Percentiles rank a stretch among this genome's conserved stretches.
Conservation (phyloP, 2,888 invertebrate genomes). For the Tenthredo distinguenda region DNA sequence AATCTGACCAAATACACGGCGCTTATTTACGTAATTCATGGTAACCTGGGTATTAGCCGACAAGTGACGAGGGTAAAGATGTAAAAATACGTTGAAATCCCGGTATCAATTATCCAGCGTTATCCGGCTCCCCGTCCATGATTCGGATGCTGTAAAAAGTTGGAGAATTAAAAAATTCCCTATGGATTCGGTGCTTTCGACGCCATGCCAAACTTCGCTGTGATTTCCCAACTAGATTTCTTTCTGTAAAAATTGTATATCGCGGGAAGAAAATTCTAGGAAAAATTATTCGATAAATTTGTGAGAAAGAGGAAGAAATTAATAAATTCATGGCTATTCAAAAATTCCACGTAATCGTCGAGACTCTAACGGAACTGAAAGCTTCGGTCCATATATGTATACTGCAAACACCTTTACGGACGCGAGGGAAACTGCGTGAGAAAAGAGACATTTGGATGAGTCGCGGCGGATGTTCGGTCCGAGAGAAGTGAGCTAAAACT, state of each 20-base stretch:
- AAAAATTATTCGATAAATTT: background rate
- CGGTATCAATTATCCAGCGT: background rate
- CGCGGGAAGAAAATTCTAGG: background rate
- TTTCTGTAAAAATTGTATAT: background rate
- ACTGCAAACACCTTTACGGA: background rate
- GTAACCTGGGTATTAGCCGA: constrained; percentile 5
- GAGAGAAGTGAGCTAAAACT: constrained; percentile 21
- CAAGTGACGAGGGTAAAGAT: background rate
- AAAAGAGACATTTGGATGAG: constrained; percentile 7
- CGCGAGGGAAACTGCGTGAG: background rate
- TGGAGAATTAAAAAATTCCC: background rate
- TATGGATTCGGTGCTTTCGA: background rate
- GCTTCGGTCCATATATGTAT: background rate
- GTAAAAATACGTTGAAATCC: background rate
- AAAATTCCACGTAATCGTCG: background rate
- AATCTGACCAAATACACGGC: background rate
- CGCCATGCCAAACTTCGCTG: background rate
- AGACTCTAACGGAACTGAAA: background rate
- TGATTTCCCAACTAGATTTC: background rate
- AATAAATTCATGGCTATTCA: background rate
- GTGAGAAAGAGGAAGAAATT: background rate
- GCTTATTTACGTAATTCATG: constrained; percentile 32
- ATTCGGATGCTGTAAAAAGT: background rate
- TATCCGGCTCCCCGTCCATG: background rate
- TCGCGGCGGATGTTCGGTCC: constrained; percentile 16